Conservation (phyloP, 2,888 invertebrate genomes). For the Leucania comma region DNA sequence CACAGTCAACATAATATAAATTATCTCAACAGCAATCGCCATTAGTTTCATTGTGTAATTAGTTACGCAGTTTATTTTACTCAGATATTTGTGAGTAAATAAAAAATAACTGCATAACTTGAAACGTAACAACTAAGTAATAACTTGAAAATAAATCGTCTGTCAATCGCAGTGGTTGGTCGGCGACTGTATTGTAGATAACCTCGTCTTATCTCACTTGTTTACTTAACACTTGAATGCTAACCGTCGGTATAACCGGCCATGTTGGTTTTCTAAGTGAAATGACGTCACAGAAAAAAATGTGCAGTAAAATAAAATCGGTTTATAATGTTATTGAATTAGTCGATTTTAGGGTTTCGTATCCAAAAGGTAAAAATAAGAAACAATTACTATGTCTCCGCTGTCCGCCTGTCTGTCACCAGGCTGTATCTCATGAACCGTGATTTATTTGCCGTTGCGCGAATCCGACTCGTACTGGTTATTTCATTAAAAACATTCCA, state of each 20-base stretch:
- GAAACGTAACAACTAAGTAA: conserved; percentile 26
- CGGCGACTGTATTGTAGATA: conserved; percentile 80
- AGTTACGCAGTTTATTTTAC: too few species aligned
- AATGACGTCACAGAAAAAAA: conserved; percentile 18
- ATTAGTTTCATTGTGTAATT: too few species aligned
- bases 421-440: too few species aligned
- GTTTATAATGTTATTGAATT: neutral
- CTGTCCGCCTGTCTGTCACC: too few species aligned
- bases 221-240: conserved; percentile 79
- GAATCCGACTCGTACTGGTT: neutral
- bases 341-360: neutral
- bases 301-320: neutral
- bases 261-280: conserved; percentile 22
- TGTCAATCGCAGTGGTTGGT: conserved; percentile 69
- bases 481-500: neutral
- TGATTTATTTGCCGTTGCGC: too few species aligned
- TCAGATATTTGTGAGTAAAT: neutral
- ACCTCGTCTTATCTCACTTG: conserved; percentile 84
- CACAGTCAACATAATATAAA: too few species aligned
- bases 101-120: neutral
- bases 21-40: too few species aligned
- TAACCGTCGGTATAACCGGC: conserved; percentile 59
- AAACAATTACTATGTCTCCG: too few species aligned
- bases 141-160: conserved; percentile 44
- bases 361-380: too few species aligned